Percentiles rank a stretch among this genome's conserved stretches.
Conservation (phyloP, 2,888 invertebrate genomes). For the Macroteleia sp. region DNA sequence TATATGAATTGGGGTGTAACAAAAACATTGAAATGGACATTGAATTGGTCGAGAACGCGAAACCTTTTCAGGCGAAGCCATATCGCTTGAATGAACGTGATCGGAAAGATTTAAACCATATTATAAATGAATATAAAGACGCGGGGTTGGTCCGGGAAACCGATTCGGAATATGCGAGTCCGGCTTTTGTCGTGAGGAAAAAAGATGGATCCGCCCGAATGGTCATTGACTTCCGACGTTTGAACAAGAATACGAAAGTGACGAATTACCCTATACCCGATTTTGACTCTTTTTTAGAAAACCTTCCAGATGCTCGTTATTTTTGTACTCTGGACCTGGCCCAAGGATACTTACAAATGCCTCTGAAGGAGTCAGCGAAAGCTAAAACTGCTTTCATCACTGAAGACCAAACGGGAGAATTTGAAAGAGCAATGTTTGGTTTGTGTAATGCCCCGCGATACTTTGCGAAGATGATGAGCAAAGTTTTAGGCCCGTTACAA, state of each 20-base stretch:
- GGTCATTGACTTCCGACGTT: no score
- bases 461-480: slow-evolving; percentile 32
- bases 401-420: no score
- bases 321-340: no score
- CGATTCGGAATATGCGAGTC: slow-evolving; percentile 7
- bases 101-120: slow-evolving; percentile 27
- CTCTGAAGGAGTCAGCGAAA: no score
- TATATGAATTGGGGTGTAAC: slow-evolving; percentile 29
- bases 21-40: slow-evolving; percentile 39
- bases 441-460: slow-evolving; percentile 31
- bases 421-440: slow-evolving; percentile 43
- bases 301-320: no score
- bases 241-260: no score
- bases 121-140: slow-evolving; percentile 32
- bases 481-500: slow-evolving; percentile 8
- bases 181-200: no score
- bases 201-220: no score
- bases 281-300: no score
- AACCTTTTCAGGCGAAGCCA: slow-evolving; percentile 21
- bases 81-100: slow-evolving; percentile 43
- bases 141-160: slow-evolving; percentile 42
- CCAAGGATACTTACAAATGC: no score
- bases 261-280: no score
- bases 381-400: no score
- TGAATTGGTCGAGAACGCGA: not conserved